Evolutionary conservation across 92 coral and sea anemone genomes (phyloP).

Genomic region (Phenganax marumi): DNA sequence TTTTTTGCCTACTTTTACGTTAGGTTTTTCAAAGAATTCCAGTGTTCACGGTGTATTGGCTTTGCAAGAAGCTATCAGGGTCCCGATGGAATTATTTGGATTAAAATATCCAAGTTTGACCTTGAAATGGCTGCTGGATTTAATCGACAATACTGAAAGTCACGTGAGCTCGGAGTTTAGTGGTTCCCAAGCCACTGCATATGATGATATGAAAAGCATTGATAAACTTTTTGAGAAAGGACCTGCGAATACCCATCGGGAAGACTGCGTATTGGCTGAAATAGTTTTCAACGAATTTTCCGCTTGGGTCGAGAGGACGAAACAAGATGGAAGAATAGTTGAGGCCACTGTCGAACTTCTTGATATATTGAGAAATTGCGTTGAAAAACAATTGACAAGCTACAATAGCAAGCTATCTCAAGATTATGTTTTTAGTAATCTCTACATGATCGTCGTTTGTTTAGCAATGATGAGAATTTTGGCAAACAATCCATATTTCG

Average conservation of each 20-base stretch:
- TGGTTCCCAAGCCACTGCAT: conserved; percentile 9
- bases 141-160: conserved; percentile 40
- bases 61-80: conserved; percentile 10
- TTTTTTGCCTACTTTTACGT: not conserved
- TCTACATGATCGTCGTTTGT: conserved; percentile 10
- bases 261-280: conserved; percentile 54
- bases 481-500: not conserved
- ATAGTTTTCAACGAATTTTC: conserved; percentile 20
- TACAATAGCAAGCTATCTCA: conserved; percentile 18
- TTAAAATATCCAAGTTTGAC: conserved; percentile 44
- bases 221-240: conserved; percentile 78
- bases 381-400: not conserved
- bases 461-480: conserved; percentile 12
- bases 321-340: not conserved
- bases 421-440: not conserved
- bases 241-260: conserved; percentile 61
- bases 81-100: conserved; percentile 52
- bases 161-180: not conserved
- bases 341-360: not conserved
- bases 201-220: conserved; percentile 43
- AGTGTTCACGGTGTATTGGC: conserved; percentile 47
- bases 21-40: conserved; percentile 15
- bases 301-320: not conserved
- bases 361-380: not conserved
- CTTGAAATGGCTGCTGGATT: conserved; percentile 69